Base-by-base conservation (phyloP, 2,888 invertebrate species). In the Disparrhopalites patrizii region DNA sequence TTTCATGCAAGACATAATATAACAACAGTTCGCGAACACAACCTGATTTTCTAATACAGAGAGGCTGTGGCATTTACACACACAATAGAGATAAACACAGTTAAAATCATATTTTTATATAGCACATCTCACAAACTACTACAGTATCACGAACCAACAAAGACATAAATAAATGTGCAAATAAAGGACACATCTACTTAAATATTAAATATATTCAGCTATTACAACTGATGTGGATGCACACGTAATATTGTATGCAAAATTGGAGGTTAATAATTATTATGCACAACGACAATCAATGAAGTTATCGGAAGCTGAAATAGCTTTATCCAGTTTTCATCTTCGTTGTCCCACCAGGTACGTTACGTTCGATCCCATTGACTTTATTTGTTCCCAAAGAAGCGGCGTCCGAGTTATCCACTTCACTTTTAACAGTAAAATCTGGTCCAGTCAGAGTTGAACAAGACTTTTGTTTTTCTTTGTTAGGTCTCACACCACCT, bases 21-120 rank as follows among this genome's bases (percentile, higher is more conserved):
- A n/a, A n/a, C n/a, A n/a, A n/a, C n/a, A n/a, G n/a, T n/a, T 70
- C 73, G 8, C 51, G 47, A 20, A 51, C 61, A 3, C 61, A n/a
- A n/a, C n/a, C n/a, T n/a, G n/a, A n/a, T n/a, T n/a, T n/a, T n/a
- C n/a, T n/a, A n/a, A n/a, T n/a, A n/a, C n/a, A n/a, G n/a, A n/a
- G n/a, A n/a, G n/a, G n/a, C n/a, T n/a, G n/a, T n/a, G n/a, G 63
- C 63, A 2, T 73, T 69, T 50, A 73, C 70, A n/a, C 71, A 73
- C 43, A 60, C 70, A 52, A 71, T 73, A n/a, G 66, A 74, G 74
- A 73, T 74, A 73, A 55, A 73, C 62, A 68, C 73, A 73, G 74
- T 74, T 69, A 68, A 68, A 15, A 36, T 15, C 36, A 36, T 36
- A 10, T 36, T 15, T 36, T 40, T 40, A 40, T 18, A 15, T 10